phyloP scores from a whole-genome alignment of 2,888 invertebrate genomes.

The Clivina fossor region DNA sequence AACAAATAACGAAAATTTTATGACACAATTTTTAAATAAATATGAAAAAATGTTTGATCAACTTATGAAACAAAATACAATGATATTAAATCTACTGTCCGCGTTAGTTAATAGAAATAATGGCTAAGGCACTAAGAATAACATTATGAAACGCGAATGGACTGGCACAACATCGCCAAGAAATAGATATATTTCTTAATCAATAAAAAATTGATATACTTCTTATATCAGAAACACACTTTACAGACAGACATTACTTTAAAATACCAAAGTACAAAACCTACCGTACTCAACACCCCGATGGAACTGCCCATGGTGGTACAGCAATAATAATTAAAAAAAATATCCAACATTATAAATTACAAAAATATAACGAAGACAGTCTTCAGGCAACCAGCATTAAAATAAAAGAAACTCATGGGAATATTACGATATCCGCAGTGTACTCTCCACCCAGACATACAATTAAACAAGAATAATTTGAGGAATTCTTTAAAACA shows the following conservation, averaged over 20 bases:
- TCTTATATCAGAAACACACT: slow-evolving; percentile 36
- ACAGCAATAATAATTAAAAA: slow-evolving; percentile 32
- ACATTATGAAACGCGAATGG: slow-evolving; percentile 37
- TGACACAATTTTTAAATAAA: slow-evolving; percentile 6
- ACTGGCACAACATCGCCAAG: slow-evolving; percentile 29
- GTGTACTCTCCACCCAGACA: background rate
- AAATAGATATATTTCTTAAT: slow-evolving; percentile 34
- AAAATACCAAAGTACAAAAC: slow-evolving; percentile 30
- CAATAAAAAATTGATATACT: slow-evolving; percentile 33
- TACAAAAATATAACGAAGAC: slow-evolving; percentile 9
- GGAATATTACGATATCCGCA: background rate
- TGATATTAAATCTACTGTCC: slow-evolving; percentile 1
- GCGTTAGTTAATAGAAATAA: slow-evolving; percentile 7
- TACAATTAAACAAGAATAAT: background rate
- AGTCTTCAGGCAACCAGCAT: slow-evolving; percentile 23
- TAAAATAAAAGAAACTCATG: slow-evolving; percentile 18
- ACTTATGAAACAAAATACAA: slow-evolving; percentile 2
- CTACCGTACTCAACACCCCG: slow-evolving; percentile 33
- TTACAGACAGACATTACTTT: slow-evolving; percentile 31
- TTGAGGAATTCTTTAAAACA: background rate
- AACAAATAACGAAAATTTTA: slow-evolving; percentile 4
- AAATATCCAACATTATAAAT: slow-evolving; percentile 26
- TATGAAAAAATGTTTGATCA: slow-evolving; percentile 9
- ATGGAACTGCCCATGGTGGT: slow-evolving; percentile 29
- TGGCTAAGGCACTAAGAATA: background rate